Evolutionary conservation across 2,888 invertebrate species (phyloP).

Genomic region (Diploptera punctata): DNA sequence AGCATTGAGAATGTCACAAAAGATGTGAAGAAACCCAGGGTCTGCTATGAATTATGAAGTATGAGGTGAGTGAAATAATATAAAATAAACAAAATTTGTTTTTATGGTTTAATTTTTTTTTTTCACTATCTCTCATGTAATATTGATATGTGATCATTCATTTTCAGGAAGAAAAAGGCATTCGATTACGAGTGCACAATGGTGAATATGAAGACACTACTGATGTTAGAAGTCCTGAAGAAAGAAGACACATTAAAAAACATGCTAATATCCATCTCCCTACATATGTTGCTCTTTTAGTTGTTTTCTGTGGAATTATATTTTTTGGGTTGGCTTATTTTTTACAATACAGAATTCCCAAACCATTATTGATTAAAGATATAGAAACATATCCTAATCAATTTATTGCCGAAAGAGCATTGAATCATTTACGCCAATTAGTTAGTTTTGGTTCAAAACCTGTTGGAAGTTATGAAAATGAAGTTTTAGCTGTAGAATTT

Average conservation of each 20-base stretch:
- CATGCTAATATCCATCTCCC: background rate
- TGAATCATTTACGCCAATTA: constrained; percentile 64
- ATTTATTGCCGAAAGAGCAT: constrained; percentile 70
- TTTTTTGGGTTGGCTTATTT: background rate
- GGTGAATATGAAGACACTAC: background rate
- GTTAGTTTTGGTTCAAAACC: constrained; percentile 49
- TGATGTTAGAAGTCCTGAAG: background rate
- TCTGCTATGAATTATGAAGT: too few relatives aligned
- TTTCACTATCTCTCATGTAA: too few relatives aligned
- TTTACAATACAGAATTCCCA: constrained; percentile 55
- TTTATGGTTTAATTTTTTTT: too few relatives aligned
- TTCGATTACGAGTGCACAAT: background rate
- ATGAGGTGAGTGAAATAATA: too few relatives aligned
- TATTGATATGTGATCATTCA: too few relatives aligned
- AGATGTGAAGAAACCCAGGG: too few relatives aligned
- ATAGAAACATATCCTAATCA: constrained; percentile 54
- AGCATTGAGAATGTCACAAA: too few relatives aligned
- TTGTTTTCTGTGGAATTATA: background rate
- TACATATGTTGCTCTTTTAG: background rate
- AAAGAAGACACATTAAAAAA: background rate
- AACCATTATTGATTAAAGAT: constrained; percentile 57
- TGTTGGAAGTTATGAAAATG: constrained; percentile 48
- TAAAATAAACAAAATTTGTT: too few relatives aligned
- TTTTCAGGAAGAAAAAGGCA: constrained; percentile 9
- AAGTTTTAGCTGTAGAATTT: constrained; percentile 53